Conservation (phyloP, 1,140 invertebrate genomes). For the Macrobrachium rosenbergii region DNA sequence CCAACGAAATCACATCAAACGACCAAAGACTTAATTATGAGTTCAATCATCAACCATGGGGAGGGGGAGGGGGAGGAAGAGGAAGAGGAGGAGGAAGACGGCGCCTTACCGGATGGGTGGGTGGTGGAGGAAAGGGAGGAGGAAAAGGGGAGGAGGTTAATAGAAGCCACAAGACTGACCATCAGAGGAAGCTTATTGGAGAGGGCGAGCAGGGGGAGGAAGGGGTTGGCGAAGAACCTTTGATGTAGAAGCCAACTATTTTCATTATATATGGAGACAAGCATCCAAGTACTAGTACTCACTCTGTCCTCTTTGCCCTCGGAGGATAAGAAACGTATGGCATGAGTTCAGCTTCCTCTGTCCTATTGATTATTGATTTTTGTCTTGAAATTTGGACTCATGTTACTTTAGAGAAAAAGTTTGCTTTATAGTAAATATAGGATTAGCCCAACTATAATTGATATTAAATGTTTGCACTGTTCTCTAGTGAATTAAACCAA, state of each 20-base stretch:
- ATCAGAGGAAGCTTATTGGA: not conserved
- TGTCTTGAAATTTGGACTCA: too few relatives aligned
- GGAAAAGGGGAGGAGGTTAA: not conserved
- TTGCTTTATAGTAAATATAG: too few relatives aligned
- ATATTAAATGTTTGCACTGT: too few relatives aligned
- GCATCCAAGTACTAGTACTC: not conserved
- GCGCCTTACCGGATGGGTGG: not conserved
- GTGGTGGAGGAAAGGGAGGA: not conserved
- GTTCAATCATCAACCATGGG: not conserved
- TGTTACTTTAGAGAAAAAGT: too few relatives aligned
- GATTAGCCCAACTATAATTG: too few relatives aligned
- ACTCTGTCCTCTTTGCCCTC: not conserved
- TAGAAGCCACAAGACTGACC: not conserved
- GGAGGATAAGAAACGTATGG: too few relatives aligned
- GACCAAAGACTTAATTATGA: not conserved
- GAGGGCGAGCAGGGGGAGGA: slow-evolving; percentile 1
- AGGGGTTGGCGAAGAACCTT: not conserved
- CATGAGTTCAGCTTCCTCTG: too few relatives aligned
- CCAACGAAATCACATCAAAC: too few relatives aligned
- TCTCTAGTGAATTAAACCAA: too few relatives aligned
- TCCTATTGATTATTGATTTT: too few relatives aligned
- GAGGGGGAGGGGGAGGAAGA: not conserved
- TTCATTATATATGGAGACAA: too few relatives aligned
- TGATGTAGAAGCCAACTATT: too few relatives aligned
- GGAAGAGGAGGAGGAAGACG: not conserved